A percentile compares a stretch with the other conserved stretches of the same genome.
Evolutionary conservation across 2,888 invertebrate genomes (phyloP).

Genomic region (Glaucopsyche alexis): DNA sequence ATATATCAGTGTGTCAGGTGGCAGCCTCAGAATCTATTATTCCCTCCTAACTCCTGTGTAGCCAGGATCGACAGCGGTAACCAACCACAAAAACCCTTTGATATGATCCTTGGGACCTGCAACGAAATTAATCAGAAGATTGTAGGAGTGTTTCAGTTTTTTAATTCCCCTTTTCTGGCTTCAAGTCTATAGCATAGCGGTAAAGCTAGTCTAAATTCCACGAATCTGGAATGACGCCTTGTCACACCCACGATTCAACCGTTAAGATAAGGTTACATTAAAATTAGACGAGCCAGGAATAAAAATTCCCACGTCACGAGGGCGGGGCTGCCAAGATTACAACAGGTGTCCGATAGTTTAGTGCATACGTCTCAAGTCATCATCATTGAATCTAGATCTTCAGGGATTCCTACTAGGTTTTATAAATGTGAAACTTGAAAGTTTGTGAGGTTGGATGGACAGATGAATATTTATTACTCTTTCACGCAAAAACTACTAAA

Average conservation of each 20-base stretch:
- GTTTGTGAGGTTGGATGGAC: no score
- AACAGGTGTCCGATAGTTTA: background rate
- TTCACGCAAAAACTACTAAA: no score
- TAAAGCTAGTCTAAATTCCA: background rate
- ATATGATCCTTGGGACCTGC: no score
- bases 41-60: no score
- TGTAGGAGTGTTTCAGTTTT: no score
- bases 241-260: background rate
- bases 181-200: background rate
- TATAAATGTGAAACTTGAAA: no score
- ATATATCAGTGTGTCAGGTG: no score
- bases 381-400: background rate
- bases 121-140: no score
- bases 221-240: background rate
- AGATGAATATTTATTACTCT: no score
- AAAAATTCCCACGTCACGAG: background rate
- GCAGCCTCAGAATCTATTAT: no score
- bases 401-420: background rate
- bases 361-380: background rate
- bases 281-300: constrained; percentile 1
- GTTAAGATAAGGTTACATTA: background rate
- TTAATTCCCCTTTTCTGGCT: background rate
- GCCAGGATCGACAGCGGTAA: no score
- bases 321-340: constrained; percentile 9
- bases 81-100: no score